Conservation (phyloP, 2,797 vertebrate genomes). For the Carcharodon carcharias region DNA sequence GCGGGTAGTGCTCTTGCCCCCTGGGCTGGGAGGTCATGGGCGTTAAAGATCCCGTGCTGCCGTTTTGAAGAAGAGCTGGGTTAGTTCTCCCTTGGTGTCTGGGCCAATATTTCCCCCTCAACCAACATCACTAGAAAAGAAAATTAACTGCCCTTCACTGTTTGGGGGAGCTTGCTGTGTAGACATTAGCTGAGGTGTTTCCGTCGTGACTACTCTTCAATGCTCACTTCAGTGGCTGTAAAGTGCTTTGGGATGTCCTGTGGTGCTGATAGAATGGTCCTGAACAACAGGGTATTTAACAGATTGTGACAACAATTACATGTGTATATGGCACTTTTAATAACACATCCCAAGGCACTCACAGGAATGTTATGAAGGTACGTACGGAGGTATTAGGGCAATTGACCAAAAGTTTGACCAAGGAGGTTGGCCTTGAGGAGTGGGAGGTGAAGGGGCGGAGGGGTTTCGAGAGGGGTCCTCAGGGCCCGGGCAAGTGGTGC, state of each 20-base stretch:
- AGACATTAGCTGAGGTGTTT: too few species aligned
- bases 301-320: background rate
- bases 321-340: background rate
- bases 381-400: background rate
- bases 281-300: background rate
- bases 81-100: background rate
- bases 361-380: background rate
- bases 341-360: background rate
- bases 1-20: background rate
- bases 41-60: background rate
- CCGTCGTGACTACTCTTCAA: too few species aligned
- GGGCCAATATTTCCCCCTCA: background rate
- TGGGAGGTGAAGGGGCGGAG: background rate
- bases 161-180: background rate
- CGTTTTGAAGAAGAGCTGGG: background rate
- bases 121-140: background rate
- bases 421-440: background rate
- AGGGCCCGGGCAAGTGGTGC: background rate
- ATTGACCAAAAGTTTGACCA: background rate
- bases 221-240: too few species aligned
- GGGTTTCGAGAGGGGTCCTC: background rate
- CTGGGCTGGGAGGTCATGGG: background rate
- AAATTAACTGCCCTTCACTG: background rate
- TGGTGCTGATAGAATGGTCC: too few species aligned
- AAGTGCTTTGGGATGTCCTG: too few species aligned